phyloP scores from a whole-genome alignment of 1,140 invertebrate genomes.

The Zaprionus kolodkinae region DNA sequence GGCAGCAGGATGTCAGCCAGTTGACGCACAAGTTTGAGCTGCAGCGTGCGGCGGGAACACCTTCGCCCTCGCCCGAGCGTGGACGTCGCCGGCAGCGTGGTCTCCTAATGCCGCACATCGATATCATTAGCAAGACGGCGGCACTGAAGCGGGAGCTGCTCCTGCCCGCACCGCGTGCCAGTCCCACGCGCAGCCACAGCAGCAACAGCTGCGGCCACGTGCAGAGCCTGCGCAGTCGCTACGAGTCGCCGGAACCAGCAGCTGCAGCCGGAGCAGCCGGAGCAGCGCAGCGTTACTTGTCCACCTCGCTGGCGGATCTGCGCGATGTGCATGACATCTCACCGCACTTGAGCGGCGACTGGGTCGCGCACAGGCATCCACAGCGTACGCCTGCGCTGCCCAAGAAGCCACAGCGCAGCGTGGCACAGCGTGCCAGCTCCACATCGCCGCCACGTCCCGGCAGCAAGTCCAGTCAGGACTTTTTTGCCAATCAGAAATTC shows the following conservation, averaged over 20 bases:
- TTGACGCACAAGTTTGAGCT: constrained; percentile 87
- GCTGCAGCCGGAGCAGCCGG: no score
- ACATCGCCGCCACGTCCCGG: constrained; percentile 60
- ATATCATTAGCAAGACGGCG: constrained; percentile 93
- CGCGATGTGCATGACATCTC: constrained; percentile 90
- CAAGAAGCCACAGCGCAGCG: constrained; percentile 37
- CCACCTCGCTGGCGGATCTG: constrained; percentile 91
- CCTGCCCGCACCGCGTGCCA: constrained; percentile 60
- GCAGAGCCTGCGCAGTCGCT: constrained; percentile 88
- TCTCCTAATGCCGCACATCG: constrained; percentile 93
- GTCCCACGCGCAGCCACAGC: constrained; percentile 80
- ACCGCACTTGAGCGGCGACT: constrained; percentile 90
- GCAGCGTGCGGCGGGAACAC: constrained; percentile 19
- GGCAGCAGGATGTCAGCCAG: constrained; percentile 87
- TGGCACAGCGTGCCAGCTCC: constrained; percentile 58
- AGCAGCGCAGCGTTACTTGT: constrained; percentile 84
- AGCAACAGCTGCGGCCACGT: constrained; percentile 87
- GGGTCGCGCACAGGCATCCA: constrained; percentile 91
- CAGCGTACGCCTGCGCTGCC: constrained; percentile 76
- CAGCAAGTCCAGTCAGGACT: constrained; percentile 84
- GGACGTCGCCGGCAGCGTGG: constrained; percentile 85
- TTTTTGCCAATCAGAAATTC: constrained; percentile 89
- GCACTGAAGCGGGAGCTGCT: constrained; percentile 86
- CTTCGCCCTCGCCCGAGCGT: constrained; percentile 63
- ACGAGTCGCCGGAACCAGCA: constrained; percentile 86